Evolutionary conservation across 2,113 vertebrate species (phyloP), one percentile per base, ranked within the genome.

Genomic region (Sprattus sprattus): DNA sequence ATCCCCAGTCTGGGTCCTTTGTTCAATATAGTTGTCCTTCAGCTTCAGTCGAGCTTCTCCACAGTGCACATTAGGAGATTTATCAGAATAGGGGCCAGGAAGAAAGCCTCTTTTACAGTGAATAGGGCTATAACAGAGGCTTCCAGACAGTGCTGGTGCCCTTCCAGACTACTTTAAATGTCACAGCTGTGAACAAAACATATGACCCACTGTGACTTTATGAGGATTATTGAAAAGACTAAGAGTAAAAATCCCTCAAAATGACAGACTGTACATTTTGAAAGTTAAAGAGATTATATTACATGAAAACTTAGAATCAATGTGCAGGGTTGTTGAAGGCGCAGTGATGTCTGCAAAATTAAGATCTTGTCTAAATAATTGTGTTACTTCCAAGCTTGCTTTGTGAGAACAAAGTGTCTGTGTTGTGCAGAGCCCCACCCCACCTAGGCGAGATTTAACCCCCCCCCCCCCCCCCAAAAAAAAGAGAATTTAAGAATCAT

Each of bases 1-100:
- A 28, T 78, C 28, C 71, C 71, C 28, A 16, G 28, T 78, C 32
- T 39, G 16, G 71, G 11, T 39, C 15, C 71, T 39, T 78, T 39
- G 71, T 78, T 78, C 71, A 78, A 78, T 78, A 78, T 0, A 78
- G 71, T 78, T 78, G 71, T 78, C 71, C 71, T 39, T 78, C 71
- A 78, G 32, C 71, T 39, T 11, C 71, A 39, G 71, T 44, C 39
- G 71, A 78, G 28, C 28, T 78, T 78, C 71, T 78, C 71, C 71
- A 78, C 32, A 78, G 71, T 39, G 71, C 71, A 39, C 32, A 78
- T 78, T 39, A 78, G 71, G 71, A 11, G 28, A 39, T 78, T 32
- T 78, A 44, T 78, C 28, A 78, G 28, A 28, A 78, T 78, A 78
- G 71, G 25, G 54, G 71, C 13, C 13, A 39, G 20, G 71, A 78